Evolutionary conservation across 2,888 invertebrate genomes (phyloP).

Genomic region (Andricus quercusramuli): DNA sequence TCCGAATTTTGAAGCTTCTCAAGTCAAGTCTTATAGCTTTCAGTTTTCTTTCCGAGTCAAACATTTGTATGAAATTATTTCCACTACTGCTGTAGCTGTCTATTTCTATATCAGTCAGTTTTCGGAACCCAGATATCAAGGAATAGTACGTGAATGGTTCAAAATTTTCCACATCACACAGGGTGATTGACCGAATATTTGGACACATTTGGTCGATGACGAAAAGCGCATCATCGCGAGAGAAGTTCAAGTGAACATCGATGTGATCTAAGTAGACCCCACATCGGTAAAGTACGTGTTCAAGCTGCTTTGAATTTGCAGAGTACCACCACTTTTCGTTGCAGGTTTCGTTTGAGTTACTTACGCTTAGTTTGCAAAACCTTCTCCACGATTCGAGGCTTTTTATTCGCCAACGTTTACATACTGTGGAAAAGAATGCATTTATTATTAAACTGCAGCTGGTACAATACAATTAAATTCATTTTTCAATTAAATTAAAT

Average conservation of each 20-base stretch:
- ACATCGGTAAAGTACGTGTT: not conserved
- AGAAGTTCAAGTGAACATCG: conserved; percentile 3
- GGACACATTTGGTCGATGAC: conserved; percentile 1
- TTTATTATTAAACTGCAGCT: not conserved
- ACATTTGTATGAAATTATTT: not conserved
- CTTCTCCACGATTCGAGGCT: not conserved
- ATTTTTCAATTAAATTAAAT: too few relatives aligned
- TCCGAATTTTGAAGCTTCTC: not conserved
- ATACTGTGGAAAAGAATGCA: not conserved
- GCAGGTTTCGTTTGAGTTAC: not conserved
- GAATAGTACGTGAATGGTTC: not conserved
- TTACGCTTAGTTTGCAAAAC: not conserved
- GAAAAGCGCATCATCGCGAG: not conserved
- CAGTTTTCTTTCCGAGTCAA: not conserved
- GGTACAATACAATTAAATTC: too few relatives aligned
- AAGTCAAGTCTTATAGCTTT: not conserved
- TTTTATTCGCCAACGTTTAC: conserved; percentile 2
- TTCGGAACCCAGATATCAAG: not conserved
- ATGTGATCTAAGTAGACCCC: not conserved
- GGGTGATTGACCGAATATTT: conserved; percentile 3
- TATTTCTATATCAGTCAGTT: not conserved
- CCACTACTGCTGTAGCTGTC: not conserved
- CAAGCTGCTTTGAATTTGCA: not conserved
- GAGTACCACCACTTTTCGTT: not conserved
- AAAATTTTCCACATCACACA: not conserved